These are phyloP conservation scores for Actias luna DNA, from an alignment of 2,888 invertebrate species.

Conservation along the genomic window DNA sequence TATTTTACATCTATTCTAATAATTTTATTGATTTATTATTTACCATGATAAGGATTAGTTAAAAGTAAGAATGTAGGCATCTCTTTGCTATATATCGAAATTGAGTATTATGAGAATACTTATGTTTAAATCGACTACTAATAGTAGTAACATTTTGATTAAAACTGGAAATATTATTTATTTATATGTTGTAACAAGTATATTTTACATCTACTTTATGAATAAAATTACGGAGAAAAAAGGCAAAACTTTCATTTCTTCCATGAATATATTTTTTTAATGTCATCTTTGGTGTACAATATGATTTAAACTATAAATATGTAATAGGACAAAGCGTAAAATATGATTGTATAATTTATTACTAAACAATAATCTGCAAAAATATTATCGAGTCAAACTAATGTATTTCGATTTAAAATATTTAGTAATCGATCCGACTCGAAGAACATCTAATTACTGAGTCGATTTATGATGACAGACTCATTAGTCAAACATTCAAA, in stretches of 20 bases:
- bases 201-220: not conserved
- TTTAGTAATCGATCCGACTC: slow-evolving; percentile 35
- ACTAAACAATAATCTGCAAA: slow-evolving; percentile 30
- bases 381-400: slow-evolving; percentile 38
- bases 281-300: not conserved
- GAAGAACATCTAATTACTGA: slow-evolving; percentile 38
- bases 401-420: slow-evolving; percentile 36
- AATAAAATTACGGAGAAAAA: not conserved
- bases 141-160: not conserved
- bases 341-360: slow-evolving; percentile 27
- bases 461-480: slow-evolving; percentile 39
- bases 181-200: no score
- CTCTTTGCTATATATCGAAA: not conserved
- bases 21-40: no score
- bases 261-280: not conserved
- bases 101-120: not conserved
- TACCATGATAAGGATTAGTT: no score
- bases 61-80: no score
- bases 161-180: not conserved
- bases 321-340: slow-evolving; percentile 29
- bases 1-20: not conserved
- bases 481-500: slow-evolving; percentile 41
- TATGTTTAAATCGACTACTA: no score
- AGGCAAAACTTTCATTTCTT: not conserved
- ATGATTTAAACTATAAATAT: slow-evolving; percentile 19